phyloP scores from a whole-genome alignment of 2,113 vertebrate species.

The Excalfactoria chinensis region DNA sequence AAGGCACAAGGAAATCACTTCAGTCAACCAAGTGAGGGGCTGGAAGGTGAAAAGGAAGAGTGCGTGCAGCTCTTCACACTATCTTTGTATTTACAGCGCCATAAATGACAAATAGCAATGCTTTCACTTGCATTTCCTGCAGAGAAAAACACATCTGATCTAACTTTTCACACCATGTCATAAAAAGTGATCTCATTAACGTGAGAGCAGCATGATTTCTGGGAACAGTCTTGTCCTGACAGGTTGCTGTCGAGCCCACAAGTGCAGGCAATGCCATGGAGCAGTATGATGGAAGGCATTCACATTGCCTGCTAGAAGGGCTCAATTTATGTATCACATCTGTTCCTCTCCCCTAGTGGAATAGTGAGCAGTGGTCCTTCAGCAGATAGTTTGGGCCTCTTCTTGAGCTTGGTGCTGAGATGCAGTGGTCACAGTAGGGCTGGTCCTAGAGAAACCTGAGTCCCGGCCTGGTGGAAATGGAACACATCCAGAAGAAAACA shows the following conservation, averaged over 20 bases:
- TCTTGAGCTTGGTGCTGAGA: neutral
- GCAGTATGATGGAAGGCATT: neutral
- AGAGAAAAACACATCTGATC: slow-evolving; percentile 1
- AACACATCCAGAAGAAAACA: neutral
- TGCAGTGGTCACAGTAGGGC: neutral
- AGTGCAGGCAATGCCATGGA: neutral
- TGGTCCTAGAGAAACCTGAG: neutral
- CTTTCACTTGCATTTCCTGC: neutral
- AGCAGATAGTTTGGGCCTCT: neutral
- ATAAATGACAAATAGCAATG: neutral
- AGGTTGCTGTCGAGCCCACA: neutral
- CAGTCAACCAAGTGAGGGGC: neutral
- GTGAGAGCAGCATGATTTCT: neutral
- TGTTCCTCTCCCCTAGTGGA: neutral
- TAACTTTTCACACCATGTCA: slow-evolving; percentile 27
- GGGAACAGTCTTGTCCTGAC: neutral
- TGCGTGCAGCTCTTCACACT: neutral
- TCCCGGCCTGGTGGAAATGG: neutral
- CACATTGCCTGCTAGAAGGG: rapidly evolving
- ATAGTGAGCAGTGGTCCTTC: neutral
- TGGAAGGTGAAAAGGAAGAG: neutral
- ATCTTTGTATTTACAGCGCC: neutral
- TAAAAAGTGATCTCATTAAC: slow-evolving; percentile 2
- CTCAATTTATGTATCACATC: neutral
- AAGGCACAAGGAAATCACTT: neutral